Percentiles rank a stretch among this genome's conserved stretches.
Evolutionary conservation across 2,797 vertebrate genomes (phyloP).

Genomic region (Pyrocephalus nanus): DNA sequence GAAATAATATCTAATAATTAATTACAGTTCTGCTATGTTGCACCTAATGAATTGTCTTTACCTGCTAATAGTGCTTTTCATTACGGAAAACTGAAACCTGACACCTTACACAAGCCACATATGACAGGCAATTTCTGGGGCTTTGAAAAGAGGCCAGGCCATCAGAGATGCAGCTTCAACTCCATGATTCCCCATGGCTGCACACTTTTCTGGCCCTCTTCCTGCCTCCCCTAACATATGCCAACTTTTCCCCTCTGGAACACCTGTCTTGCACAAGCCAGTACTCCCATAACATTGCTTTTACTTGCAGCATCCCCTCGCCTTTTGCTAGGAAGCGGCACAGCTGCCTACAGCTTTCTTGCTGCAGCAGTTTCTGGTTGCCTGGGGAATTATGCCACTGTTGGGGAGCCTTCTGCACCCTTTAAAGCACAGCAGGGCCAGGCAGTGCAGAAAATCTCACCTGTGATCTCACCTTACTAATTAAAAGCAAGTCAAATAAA

Average conservation of each 20-base stretch:
- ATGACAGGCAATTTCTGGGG: neutral
- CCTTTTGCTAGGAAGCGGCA: neutral
- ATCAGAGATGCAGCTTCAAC: neutral
- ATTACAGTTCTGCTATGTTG: constrained; percentile 63
- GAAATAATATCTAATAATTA: constrained; percentile 74
- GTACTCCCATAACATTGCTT: neutral
- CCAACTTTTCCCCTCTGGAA: neutral
- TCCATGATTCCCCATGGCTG: neutral
- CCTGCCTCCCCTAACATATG: neutral
- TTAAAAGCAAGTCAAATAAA: neutral
- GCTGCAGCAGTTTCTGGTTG: neutral
- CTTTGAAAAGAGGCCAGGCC: constrained; percentile 8
- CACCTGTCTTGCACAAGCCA: neutral
- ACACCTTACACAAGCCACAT: neutral
- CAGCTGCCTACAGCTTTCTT: neutral
- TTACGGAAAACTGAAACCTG: constrained; percentile 1
- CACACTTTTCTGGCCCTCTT: neutral
- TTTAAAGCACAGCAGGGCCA: neutral
- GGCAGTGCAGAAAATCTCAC: neutral
- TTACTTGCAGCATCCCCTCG: neutral
- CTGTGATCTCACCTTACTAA: neutral
- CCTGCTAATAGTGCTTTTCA: constrained; percentile 25
- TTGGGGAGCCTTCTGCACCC: neutral
- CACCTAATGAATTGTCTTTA: constrained; percentile 44
- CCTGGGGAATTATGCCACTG: neutral